phyloP scores from a whole-genome alignment of 2,888 invertebrate genomes.

The Drosophila ezoana region DNA sequence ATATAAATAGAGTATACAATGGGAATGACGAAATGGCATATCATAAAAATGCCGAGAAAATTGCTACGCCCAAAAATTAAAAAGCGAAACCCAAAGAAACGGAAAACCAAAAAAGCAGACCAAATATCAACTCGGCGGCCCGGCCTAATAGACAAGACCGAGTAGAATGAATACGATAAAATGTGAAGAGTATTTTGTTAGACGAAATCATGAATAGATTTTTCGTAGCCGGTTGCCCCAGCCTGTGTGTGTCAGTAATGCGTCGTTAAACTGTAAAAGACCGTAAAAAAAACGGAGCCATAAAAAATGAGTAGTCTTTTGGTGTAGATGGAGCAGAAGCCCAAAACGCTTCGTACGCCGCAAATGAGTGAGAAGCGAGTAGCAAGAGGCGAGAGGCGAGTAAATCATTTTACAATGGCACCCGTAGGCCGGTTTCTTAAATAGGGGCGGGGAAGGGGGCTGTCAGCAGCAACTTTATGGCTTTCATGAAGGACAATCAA shows the following conservation, averaged over 20 bases:
- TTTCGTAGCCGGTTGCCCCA: constrained; percentile 46
- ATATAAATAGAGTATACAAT: constrained; percentile 14
- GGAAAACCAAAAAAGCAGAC: constrained; percentile 29
- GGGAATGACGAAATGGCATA: constrained; percentile 66
- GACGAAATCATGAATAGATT: constrained; percentile 78
- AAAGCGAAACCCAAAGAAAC: constrained; percentile 40
- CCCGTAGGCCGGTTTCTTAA: constrained; percentile 38
- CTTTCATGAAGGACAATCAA: constrained; percentile 78
- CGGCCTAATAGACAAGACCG: constrained; percentile 58
- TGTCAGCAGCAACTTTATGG: constrained; percentile 71
- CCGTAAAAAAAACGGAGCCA: constrained; percentile 68
- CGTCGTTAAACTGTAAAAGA: constrained; percentile 80
- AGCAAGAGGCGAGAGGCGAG: constrained; percentile 55
- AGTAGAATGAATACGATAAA: constrained; percentile 61
- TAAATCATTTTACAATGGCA: constrained; percentile 78
- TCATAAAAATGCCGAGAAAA: constrained; percentile 64
- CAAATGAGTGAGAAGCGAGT: constrained; percentile 47
- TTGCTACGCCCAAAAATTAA: constrained; percentile 73
- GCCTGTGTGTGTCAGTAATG: constrained; percentile 74
- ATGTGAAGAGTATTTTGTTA: constrained; percentile 59
- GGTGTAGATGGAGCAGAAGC: constrained; percentile 23
- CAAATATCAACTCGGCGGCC: constrained; percentile 52
- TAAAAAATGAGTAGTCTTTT: constrained; percentile 70
- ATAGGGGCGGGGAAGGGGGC: constrained; percentile 12
- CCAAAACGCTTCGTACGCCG: constrained; percentile 37